Conservation (phyloP, 2,797 vertebrate species). For the Stomatorhinus walkeri region DNA sequence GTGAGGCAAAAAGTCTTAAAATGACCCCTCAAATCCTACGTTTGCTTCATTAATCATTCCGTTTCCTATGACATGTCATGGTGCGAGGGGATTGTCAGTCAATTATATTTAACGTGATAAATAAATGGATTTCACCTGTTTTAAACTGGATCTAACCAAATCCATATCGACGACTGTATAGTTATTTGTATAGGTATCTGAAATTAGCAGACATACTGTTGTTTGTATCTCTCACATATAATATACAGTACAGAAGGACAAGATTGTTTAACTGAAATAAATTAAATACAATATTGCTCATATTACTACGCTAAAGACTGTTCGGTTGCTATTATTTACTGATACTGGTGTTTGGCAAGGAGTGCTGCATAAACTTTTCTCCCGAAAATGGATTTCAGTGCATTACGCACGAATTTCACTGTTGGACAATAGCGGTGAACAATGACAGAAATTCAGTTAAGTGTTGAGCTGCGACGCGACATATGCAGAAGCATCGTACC, state of each 20-base stretch:
- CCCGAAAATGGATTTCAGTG: not conserved
- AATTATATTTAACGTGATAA: not conserved
- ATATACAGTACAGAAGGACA: not conserved
- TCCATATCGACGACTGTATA: not conserved
- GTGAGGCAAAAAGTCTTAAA: not conserved
- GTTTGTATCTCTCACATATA: not conserved
- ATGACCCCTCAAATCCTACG: not conserved
- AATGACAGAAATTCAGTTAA: not conserved
- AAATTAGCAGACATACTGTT: not conserved
- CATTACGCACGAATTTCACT: not conserved
- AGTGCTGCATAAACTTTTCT: not conserved
- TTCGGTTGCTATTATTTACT: not conserved
- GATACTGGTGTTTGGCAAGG: not conserved
- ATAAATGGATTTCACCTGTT: not conserved
- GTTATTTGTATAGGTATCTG: not conserved
- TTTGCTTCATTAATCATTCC: not conserved
- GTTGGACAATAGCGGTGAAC: not conserved
- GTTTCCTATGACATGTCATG: not conserved
- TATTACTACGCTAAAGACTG: not conserved
- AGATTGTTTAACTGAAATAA: not conserved
- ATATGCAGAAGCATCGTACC: not conserved
- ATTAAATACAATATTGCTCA: not conserved
- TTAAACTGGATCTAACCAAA: not conserved
- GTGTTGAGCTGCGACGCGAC: not conserved
- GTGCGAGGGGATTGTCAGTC: not conserved